Evolutionary conservation across 2,113 vertebrate species (phyloP).

Genomic region (Meriones unguiculatus): DNA sequence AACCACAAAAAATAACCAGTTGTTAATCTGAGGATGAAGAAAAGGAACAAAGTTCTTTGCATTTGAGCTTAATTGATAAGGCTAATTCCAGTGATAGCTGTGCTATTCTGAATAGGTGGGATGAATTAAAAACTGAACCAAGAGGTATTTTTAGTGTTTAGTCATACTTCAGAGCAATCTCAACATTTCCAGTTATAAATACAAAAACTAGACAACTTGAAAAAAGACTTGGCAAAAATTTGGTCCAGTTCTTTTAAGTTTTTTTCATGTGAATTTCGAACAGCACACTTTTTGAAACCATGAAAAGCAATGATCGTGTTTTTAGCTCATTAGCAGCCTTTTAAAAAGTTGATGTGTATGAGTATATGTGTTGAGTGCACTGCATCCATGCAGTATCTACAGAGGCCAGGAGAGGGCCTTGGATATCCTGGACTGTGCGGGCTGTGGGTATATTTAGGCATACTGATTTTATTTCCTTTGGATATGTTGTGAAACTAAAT

Average conservation of each 20-base stretch:
- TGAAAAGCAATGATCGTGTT: neutral
- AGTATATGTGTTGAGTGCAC: neutral
- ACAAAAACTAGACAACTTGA: neutral
- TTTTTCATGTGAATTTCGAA: neutral
- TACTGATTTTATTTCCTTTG: neutral
- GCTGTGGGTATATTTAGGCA: neutral
- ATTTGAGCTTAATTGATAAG: neutral
- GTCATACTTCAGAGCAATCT: neutral
- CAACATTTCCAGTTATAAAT: neutral
- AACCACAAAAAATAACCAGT: neutral
- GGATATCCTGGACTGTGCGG: neutral
- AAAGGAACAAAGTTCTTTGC: neutral
- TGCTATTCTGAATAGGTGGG: neutral
- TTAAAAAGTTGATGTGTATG: neutral
- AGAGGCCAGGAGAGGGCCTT: neutral
- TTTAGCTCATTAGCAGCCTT: neutral
- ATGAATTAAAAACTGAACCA: neutral
- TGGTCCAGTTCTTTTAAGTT: neutral
- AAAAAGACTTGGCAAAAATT: neutral
- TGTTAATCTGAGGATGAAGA: neutral
- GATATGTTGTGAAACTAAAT: neutral
- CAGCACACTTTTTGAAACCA: constrained; percentile 7
- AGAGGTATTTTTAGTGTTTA: neutral
- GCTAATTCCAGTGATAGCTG: neutral
- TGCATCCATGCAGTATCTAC: neutral